Evolutionary conservation across 2,113 vertebrate species (phyloP).

Genomic region (Gadus chalcogrammus): DNA sequence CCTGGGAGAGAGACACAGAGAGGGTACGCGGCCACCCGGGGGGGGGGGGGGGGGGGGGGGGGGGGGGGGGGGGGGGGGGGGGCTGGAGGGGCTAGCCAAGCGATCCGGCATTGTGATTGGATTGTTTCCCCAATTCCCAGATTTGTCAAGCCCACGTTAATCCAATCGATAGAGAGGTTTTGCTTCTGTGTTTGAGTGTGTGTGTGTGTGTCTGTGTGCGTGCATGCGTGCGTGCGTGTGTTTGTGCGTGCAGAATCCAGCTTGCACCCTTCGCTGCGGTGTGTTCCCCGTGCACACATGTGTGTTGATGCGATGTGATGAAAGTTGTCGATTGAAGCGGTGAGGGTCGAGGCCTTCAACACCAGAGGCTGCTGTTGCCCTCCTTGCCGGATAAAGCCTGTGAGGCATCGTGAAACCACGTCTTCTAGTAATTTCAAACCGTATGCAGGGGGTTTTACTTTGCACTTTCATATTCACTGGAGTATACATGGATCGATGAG

Average conservation of each 20-base stretch:
- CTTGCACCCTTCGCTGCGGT: background rate
- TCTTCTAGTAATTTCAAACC: background rate
- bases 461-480: background rate
- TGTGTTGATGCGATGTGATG: background rate
- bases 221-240: slow-evolving; percentile 7
- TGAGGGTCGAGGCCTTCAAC: slow-evolving; percentile 37
- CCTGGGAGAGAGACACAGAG: slow-evolving; percentile 21
- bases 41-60: slow-evolving; percentile 1
- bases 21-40: slow-evolving; percentile 24
- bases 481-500: background rate
- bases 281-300: background rate
- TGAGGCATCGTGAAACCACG: no score
- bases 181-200: background rate
- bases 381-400: slow-evolving; percentile 38
- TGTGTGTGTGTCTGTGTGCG: slow-evolving; percentile 19
- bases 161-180: slow-evolving; percentile 30
- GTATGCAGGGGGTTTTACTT: background rate
- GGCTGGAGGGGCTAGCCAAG: slow-evolving; percentile 3
- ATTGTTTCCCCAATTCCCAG: slow-evolving; percentile 42
- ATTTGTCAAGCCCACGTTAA: slow-evolving; percentile 36
- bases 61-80: background rate
- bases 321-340: background rate
- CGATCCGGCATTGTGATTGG: slow-evolving; percentile 42
- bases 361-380: slow-evolving; percentile 68
- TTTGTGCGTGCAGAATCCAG: slow-evolving; percentile 6